Evolutionary conservation across 2,797 vertebrate genomes (phyloP), one percentile per base, ranked within the genome.

Genomic region (Chromis chromis): DNA sequence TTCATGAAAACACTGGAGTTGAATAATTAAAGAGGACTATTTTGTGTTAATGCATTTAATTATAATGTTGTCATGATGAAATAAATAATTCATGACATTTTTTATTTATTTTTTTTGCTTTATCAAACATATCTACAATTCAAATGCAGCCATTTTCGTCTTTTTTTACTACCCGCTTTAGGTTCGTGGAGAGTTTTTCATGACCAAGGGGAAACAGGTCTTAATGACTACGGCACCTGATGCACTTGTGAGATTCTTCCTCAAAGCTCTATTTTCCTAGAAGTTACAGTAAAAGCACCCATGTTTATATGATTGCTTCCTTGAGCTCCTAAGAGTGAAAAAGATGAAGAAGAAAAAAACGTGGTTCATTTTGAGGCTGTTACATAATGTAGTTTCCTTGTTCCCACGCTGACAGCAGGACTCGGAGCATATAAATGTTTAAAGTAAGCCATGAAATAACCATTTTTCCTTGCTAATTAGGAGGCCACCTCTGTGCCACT

Each of bases 1-100:
- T 85, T 85, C 78, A 79, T 39, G 13, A 86, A 89, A 89, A 90
- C 77, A 82, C 74, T 65, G 70, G 27, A 58, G 53, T 54, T 89
- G 86, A 93, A 92, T 92, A 88, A 91, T 91, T 90, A 86, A 90
- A 86, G 58, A 39, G 81, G 70, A 77, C 76, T 78, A 85, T 89
- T 92, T 91, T 90, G 80, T 85, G 84, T 89, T 89, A 91, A 92
- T 88, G 89, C 79, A 78, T 91, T 91, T 89, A 90, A 93, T 93
- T 92, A 89, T 85, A 79, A 83, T 79, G 75, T 89, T 82, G 74
- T 90, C 83, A 77, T 90, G 86, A 90, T 88, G 65, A 86, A 79
- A 93, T 93, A 81, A 90, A 92, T 93, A 81, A 92, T 93, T 89
- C 87, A 92, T 89, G 52, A 3, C 0, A 6, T 57, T 27, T 52